Conservation (phyloP, 2,888 invertebrate species). For the Caenorhabditis zanzibari region DNA sequence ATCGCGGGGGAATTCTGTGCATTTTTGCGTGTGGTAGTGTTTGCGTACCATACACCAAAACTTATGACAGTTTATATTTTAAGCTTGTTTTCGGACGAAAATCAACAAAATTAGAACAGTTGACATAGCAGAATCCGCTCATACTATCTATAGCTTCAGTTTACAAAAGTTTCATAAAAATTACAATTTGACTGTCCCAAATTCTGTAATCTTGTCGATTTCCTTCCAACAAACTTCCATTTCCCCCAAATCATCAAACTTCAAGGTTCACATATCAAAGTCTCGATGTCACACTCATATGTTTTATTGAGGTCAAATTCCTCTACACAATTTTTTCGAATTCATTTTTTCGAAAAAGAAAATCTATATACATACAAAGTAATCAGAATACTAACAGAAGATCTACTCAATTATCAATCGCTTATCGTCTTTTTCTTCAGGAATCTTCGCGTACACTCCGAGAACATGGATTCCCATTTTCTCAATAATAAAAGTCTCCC, state of each 20-base stretch:
- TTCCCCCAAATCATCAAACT: constrained; percentile 21
- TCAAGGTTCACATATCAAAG: constrained; percentile 11
- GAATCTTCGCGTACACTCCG: constrained; percentile 50
- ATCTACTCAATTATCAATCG: constrained; percentile 54
- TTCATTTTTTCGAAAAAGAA: not conserved
- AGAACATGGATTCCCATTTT: constrained; percentile 42
- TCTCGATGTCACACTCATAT: not conserved
- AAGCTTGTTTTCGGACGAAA: no score
- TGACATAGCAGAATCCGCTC: no score
- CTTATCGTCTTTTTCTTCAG: constrained; percentile 52
- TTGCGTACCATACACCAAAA: no score
- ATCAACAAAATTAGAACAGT: no score
- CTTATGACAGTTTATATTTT: no score
- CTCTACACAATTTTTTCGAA: not conserved
- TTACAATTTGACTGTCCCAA: no score
- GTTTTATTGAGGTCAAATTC: constrained; percentile 33
- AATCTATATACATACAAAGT: constrained; percentile 50
- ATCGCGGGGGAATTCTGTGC: no score
- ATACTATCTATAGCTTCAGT: no score
- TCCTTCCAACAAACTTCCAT: no score
- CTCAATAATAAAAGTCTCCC: constrained; percentile 52
- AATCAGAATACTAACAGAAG: not conserved
- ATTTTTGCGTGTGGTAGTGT: no score
- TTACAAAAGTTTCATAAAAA: no score
- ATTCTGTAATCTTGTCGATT: no score